phyloP scores from a whole-genome alignment of 2,113 vertebrate species.

The Silurus glanis region DNA sequence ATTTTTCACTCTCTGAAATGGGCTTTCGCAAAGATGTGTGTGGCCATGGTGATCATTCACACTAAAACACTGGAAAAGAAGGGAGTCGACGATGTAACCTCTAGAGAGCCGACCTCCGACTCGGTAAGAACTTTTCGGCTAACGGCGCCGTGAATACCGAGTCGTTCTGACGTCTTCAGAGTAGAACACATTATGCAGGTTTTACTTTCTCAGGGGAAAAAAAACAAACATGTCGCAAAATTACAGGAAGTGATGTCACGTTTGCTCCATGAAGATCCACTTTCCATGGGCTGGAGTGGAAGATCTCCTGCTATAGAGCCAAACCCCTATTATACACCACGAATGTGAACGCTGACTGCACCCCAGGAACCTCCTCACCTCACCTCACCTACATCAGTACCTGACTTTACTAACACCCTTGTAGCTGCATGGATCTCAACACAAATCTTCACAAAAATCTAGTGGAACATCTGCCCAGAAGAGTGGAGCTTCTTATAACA shows the following conservation, averaged over 20 bases:
- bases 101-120: constrained; percentile 71
- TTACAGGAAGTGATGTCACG: constrained; percentile 45
- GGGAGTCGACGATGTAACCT: constrained; percentile 76
- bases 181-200: neutral
- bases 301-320: no score
- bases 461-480: no score
- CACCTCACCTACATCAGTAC: no score
- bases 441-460: no score
- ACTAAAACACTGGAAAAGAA: constrained; percentile 85
- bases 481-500: no score
- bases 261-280: neutral
- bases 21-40: constrained; percentile 66
- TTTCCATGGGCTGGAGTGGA: no score
- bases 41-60: constrained; percentile 88
- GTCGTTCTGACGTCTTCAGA: neutral
- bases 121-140: constrained; percentile 71
- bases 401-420: no score
- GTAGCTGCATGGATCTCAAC: no score
- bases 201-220: constrained; percentile 19
- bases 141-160: neutral
- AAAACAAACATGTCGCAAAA: neutral
- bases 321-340: no score
- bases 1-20: constrained; percentile 58
- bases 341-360: no score
- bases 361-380: no score